Conservation (phyloP, 2,797 vertebrate genomes). For the Malacoctenus gilli region DNA sequence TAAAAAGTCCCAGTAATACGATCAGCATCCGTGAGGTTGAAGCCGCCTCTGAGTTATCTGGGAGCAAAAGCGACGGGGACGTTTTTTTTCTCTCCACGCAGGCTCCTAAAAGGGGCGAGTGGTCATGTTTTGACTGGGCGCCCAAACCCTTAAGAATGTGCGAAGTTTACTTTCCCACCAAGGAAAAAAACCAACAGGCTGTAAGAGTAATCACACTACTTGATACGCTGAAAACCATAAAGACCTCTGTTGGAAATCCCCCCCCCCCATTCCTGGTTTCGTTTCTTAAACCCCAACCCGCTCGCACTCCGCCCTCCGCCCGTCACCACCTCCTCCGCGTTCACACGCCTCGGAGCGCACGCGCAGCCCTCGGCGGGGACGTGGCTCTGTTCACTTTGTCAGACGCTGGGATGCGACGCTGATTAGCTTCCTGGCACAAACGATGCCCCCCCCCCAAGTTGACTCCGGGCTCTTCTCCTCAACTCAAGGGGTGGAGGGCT, state of each 20-base stretch:
- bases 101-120: slow-evolving; percentile 12
- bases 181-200: slow-evolving; percentile 40
- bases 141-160: slow-evolving; percentile 27
- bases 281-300: slow-evolving; percentile 43
- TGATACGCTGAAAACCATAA: background rate
- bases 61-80: background rate
- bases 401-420: slow-evolving; percentile 64
- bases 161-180: slow-evolving; percentile 35
- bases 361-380: slow-evolving; percentile 19
- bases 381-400: slow-evolving; percentile 28
- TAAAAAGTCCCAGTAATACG: slow-evolving; percentile 1
- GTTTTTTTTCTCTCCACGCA: slow-evolving; percentile 6
- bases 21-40: background rate
- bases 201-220: slow-evolving; percentile 36
- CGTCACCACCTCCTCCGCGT: slow-evolving; percentile 38
- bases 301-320: slow-evolving; percentile 35
- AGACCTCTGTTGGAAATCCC: slow-evolving; percentile 57
- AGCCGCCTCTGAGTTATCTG: slow-evolving; percentile 8
- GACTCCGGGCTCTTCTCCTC: slow-evolving; percentile 55
- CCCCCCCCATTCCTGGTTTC: slow-evolving; percentile 51
- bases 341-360: slow-evolving; percentile 18
- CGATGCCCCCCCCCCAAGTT: slow-evolving; percentile 38
- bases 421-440: slow-evolving; percentile 80
- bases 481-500: slow-evolving; percentile 67
- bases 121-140: slow-evolving; percentile 15